These are phyloP conservation scores for Samia ricini DNA, from an alignment of 1,140 invertebrate species.

Conservation along the genomic window DNA sequence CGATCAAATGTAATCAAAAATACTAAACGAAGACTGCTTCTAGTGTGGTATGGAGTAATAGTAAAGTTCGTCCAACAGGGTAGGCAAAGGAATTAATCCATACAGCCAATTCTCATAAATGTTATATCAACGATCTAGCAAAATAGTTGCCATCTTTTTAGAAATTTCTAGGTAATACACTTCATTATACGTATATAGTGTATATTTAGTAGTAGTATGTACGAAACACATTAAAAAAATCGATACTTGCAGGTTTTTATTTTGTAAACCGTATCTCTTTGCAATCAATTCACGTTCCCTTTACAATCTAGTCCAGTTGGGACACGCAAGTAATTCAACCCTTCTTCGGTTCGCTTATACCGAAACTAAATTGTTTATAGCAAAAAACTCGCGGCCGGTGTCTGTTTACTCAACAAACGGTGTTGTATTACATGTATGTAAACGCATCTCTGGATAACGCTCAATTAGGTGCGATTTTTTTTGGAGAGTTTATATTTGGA, in stretches of 20 bases:
- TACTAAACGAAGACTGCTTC: too few species aligned
- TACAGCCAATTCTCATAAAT: too few species aligned
- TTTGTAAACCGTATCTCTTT: not conserved
- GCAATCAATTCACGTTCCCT: not conserved
- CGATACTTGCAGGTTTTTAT: not conserved
- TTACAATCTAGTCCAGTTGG: not conserved
- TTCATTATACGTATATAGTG: too few species aligned
- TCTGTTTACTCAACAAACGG: constrained; percentile 44
- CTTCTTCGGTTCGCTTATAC: constrained; percentile 25
- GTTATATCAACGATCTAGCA: too few species aligned
- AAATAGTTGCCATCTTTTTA: too few species aligned
- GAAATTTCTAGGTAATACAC: too few species aligned
- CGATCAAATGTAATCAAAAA: too few species aligned
- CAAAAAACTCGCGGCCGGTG: constrained; percentile 45
- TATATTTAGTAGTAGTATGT: too few species aligned
- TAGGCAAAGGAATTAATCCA: too few species aligned
- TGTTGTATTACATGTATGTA: constrained; percentile 38
- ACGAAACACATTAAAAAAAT: too few species aligned
- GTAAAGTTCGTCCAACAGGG: too few species aligned
- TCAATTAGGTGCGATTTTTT: constrained; percentile 46
- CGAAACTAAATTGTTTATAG: constrained; percentile 53
- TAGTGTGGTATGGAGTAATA: too few species aligned
- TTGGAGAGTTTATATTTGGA: constrained; percentile 23
- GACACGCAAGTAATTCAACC: constrained; percentile 49
- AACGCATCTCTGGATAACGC: constrained; percentile 44